Evolutionary conservation across 2,888 invertebrate genomes (phyloP).

Genomic region (Scrobipalpa costella): DNA sequence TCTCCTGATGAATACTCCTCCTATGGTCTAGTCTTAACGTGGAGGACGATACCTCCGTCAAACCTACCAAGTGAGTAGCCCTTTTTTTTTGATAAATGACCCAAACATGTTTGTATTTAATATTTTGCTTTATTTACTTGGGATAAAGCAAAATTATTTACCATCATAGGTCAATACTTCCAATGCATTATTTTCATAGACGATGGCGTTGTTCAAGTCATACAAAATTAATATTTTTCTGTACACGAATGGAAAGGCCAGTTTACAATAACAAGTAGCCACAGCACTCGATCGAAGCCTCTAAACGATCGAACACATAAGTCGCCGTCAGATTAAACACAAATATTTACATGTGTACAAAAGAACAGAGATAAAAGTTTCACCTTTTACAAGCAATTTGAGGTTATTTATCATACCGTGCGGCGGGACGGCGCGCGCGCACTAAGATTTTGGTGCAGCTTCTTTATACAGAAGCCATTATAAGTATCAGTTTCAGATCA

Average conservation of each 20-base stretch:
- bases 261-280: conserved; percentile 30
- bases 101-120: too few species aligned
- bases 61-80: too few species aligned
- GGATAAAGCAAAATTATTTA: too few species aligned
- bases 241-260: conserved; percentile 28
- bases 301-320: conserved; percentile 55
- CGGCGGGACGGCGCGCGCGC: conserved; percentile 35
- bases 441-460: conserved; percentile 67
- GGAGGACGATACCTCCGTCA: too few species aligned
- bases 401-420: conserved; percentile 73
- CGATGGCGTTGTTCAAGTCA: conserved; percentile 28
- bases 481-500: conserved; percentile 81
- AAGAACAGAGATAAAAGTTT: conserved; percentile 67
- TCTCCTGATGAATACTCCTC: too few species aligned
- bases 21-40: too few species aligned
- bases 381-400: conserved; percentile 77
- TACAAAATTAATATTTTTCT: background rate
- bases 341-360: conserved; percentile 75
- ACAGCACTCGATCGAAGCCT: conserved; percentile 35
- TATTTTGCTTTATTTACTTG: too few species aligned
- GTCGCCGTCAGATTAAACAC: conserved; percentile 65
- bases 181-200: background rate
- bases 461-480: conserved; percentile 80
- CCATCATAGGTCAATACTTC: too few species aligned
- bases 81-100: too few species aligned